These are phyloP conservation scores for Panthera uncia DNA, from an alignment of 2,113 vertebrate genomes.

Conservation along the genomic window DNA sequence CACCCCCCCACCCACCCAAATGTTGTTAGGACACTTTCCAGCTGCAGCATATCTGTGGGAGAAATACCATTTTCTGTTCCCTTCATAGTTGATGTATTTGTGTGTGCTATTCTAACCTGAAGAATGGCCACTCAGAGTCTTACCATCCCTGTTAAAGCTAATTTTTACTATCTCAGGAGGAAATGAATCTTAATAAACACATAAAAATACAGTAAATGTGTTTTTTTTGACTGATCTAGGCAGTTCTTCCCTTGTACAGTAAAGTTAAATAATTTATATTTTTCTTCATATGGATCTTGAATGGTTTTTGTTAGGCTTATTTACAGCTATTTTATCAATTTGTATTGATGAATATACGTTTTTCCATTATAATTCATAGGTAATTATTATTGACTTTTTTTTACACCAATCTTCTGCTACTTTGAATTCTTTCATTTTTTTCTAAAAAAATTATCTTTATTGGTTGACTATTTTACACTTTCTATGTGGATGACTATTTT, in stretches of 20 bases:
- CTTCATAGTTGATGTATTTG: neutral
- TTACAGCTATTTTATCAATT: neutral
- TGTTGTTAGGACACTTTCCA: neutral
- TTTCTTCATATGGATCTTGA: neutral
- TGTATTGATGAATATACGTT: neutral
- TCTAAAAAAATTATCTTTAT: neutral
- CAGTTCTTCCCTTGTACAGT: neutral
- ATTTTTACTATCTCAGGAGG: neutral
- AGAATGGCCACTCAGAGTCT: neutral
- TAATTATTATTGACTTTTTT: neutral
- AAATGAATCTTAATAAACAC: neutral
- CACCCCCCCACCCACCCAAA: too few species aligned
- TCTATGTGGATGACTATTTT: neutral
- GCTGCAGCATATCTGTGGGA: neutral
- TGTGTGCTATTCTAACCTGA: neutral
- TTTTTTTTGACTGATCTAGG: neutral
- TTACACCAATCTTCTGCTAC: neutral
- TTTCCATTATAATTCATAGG: neutral
- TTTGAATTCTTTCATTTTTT: neutral
- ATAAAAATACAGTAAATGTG: neutral
- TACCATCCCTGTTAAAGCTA: neutral
- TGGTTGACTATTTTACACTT: neutral
- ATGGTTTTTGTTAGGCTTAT: neutral
- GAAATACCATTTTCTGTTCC: neutral
- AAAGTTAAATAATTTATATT: neutral